Evolutionary conservation across 2,797 vertebrate species (phyloP).

Genomic region (Sarcoramphus papa): DNA sequence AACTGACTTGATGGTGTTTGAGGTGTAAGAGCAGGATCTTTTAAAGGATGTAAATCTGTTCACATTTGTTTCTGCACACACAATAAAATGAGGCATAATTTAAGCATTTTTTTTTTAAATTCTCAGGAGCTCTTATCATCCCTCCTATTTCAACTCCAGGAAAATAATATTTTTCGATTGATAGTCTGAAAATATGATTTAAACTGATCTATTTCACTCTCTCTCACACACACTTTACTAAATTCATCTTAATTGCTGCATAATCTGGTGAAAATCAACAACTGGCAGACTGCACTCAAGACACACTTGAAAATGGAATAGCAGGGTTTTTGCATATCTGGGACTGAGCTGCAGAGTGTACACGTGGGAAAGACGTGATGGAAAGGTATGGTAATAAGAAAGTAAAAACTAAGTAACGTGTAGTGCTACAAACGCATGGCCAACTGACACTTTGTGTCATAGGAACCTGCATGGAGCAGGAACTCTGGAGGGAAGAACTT

Average conservation of each 20-base stretch:
- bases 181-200: neutral
- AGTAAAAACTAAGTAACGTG: neutral
- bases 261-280: neutral
- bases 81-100: neutral
- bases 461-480: neutral
- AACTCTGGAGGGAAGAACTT: neutral
- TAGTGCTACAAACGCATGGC: neutral
- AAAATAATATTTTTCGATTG: neutral
- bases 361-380: neutral
- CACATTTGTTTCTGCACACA: neutral
- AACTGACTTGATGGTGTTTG: neutral
- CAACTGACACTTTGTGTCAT: neutral
- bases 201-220: neutral
- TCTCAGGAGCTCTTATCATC: neutral
- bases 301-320: neutral
- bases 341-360: neutral
- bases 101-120: neutral
- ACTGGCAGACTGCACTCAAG: neutral
- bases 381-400: neutral
- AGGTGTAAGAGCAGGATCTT: neutral
- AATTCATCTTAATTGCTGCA: neutral
- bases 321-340: neutral
- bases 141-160: neutral
- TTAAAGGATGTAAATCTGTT: neutral
- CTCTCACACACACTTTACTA: neutral